Base-by-base conservation (phyloP, 2,888 invertebrate genomes). In the Brachyptera putata region DNA sequence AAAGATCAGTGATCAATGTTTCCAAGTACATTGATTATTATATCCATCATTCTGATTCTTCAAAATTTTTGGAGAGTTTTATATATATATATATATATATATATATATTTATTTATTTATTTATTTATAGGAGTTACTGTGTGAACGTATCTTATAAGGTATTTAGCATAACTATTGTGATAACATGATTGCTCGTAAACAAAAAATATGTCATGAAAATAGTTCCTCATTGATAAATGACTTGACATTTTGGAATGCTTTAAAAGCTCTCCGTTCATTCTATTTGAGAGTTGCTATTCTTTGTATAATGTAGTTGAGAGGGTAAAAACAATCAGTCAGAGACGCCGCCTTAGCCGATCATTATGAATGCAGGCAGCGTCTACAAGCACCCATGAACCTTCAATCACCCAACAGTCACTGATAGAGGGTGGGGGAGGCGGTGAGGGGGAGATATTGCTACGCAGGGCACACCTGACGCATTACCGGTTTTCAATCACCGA, bases 381-480 rank as follows among this genome's bases (percentile, higher is more conserved):
- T 18, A 2, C 43, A 43, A 18, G 21, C 43, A 43, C 43, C 43
- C 43, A 43, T 18, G 43, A 43, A 21, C 43, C 43, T n/a, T 43
- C 43, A 43, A 43, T 43, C 43, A 43, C 39, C 39, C 30, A 4
- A n/a, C 21, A 21, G 21, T 14, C 43, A 43, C 9, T 14, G 43
- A 14, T 43, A 21, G 21, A 11, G 43, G 43, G 3, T 30, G 30
- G 21, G 16, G 16, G 18, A 43, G 43, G 4, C 3, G 21, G 16
- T 16, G 43, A 3, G 5, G 30, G 21, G 16, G 16, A 18, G 21
- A 21, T 11, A 43, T 43, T 14, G 43, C 43, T 18, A 43, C 11
- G 43, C 43, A n/a, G 18, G 43, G 43, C 43, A 43, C 43, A 43
- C 43, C 43, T 43, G 43, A 43, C 43, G 43, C 43, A 43, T 43